These are phyloP conservation scores for Pseudochromis fuscus DNA, from an alignment of 2,797 vertebrate species.

Conservation along the genomic window DNA sequence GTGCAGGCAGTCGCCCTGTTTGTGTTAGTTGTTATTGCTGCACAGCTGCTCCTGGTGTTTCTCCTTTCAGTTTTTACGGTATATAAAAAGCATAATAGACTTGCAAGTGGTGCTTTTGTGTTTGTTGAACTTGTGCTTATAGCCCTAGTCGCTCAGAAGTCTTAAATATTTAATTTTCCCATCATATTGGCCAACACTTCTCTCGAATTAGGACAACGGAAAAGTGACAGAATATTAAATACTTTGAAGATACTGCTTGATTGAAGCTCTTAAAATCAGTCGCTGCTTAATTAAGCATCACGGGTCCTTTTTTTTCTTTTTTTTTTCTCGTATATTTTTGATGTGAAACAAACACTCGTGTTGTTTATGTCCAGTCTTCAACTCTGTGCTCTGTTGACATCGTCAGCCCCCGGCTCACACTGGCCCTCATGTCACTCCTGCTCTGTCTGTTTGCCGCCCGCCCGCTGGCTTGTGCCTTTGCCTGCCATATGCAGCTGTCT, in stretches of 20 bases:
- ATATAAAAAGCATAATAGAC: no score
- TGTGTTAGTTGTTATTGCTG: neutral
- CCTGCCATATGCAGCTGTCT: constrained; percentile 64
- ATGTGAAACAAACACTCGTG: constrained; percentile 10
- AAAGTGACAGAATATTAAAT: no score
- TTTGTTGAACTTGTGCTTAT: neutral
- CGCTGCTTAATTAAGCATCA: no score
- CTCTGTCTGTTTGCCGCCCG: constrained; percentile 42
- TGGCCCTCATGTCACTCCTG: constrained; percentile 39
- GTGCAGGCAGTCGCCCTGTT: neutral
- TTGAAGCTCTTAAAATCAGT: neutral
- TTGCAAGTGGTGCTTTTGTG: no score
- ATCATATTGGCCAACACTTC: no score
- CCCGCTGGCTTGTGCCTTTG: constrained; percentile 56
- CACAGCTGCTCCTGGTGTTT: neutral
- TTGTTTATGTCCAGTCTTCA: constrained; percentile 11
- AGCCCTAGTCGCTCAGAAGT: neutral
- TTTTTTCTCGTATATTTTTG: neutral
- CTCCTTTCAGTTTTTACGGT: neutral
- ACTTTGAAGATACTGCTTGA: neutral
- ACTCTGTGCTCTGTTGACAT: constrained; percentile 16
- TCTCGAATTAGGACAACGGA: no score
- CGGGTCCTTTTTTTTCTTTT: no score
- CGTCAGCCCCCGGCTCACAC: constrained; percentile 33
- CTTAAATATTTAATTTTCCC: no score